Evolutionary conservation across 2,797 vertebrate species (phyloP), one percentile per base, ranked within the genome.

Genomic region (Siniperca scherzeri): DNA sequence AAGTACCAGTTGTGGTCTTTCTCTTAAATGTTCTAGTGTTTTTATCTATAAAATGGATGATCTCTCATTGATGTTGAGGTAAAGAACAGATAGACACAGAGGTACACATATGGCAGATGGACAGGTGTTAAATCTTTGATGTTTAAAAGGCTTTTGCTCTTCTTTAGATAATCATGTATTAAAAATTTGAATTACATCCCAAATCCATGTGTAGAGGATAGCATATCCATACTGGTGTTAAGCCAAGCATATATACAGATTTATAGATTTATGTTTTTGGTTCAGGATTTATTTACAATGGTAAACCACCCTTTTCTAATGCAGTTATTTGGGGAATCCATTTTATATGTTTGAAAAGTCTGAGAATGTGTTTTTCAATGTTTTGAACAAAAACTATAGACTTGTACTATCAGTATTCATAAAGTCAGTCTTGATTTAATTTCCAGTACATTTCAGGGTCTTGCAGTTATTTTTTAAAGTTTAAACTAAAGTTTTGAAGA

Each of bases 401-500:
- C 16, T 55, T 48, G 16, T 25, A 27, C 27, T 17, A 22, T 77
- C 42, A 59, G 56, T 53, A 70, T 84, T 89, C 61, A 60, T 40
- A 13, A 66, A 65, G 50, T 57, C 13, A 22, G 4, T 65, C 1
- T 52, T 3, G 2, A 44, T 78, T 67, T 72, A 4, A 65, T 77
- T 74, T 73, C 38, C 9, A 3, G 3, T 74, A 33, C 44, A 72
- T 42, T 48, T 30, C 30, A 52, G 13, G 25, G 7, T 19, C 38
- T 77, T 52, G 33, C 36, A 36, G 80, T 11, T 70, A 83, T 84
- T 71, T 82, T 72, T 42, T 9, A 4, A 55, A 48, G 22, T 69
- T 79, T 40, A 60, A 50, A 67, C 48, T 40, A 21, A 73, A 65
- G 48, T 68, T 81, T 77, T 36, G 66, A 65, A 83, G 48, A 75